Conservation (phyloP, 2,888 invertebrate genomes). For the Dastarcus helophoroides region DNA sequence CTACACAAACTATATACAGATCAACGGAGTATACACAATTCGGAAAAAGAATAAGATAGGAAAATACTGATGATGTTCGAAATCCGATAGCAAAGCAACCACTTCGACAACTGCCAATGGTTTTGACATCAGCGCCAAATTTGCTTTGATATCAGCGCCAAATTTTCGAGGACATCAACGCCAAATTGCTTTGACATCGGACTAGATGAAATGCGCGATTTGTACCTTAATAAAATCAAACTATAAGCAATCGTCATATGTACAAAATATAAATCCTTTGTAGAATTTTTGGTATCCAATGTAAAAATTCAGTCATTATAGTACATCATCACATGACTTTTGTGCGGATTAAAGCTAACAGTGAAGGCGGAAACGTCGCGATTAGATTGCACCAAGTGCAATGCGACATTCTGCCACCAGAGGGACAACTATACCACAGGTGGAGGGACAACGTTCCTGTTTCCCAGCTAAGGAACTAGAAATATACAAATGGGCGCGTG, state of each 20-base stretch:
- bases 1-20: not conserved
- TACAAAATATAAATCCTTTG: conserved; percentile 13
- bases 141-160: no score
- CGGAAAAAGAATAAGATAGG: not conserved
- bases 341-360: conserved; percentile 8
- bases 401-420: no score
- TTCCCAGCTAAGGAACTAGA: no score
- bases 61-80: no score
- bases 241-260: conserved; percentile 26
- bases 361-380: not conserved
- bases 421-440: no score
- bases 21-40: not conserved
- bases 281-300: conserved; percentile 7
- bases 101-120: conserved; percentile 3
- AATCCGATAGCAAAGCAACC: no score
- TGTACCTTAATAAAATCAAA: conserved; percentile 25
- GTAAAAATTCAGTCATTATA: conserved; percentile 9
- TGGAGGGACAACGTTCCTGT: no score
- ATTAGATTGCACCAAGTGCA: not conserved
- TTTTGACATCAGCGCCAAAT: no score
- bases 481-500: no score
- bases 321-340: conserved; percentile 8
- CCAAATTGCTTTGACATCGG: no score
- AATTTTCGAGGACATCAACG: no score
- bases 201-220: no score